phyloP scores from a whole-genome alignment of 1,140 invertebrate species.

The Muscidifurax raptorellus region DNA sequence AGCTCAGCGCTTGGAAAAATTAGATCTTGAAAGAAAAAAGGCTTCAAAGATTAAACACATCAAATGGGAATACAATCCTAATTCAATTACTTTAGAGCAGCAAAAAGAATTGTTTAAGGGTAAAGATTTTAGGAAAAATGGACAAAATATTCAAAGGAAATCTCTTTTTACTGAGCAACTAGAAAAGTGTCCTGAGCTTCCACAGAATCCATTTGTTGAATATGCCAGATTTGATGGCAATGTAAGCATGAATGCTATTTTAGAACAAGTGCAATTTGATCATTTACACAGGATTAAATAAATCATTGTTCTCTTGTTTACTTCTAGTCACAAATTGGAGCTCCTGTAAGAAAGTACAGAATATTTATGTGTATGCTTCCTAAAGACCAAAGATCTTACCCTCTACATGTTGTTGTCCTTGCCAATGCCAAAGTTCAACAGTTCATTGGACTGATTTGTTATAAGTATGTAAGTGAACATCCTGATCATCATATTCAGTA shows the following conservation, averaged over 20 bases:
- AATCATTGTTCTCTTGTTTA: constrained; percentile 44
- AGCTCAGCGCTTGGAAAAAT: constrained; percentile 90
- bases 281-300: background rate
- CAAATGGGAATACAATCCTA: constrained; percentile 83
- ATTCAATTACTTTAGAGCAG: constrained; percentile 77
- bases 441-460: constrained; percentile 95
- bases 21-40: constrained; percentile 90
- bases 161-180: constrained; percentile 85
- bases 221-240: constrained; percentile 95
- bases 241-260: constrained; percentile 70
- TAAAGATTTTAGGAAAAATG: constrained; percentile 74
- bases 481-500: constrained; percentile 78
- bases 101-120: constrained; percentile 82
- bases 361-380: constrained; percentile 93
- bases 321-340: constrained; percentile 81
- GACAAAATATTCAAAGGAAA: constrained; percentile 68
- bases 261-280: background rate
- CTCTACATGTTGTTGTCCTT: constrained; percentile 87
- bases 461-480: constrained; percentile 79
- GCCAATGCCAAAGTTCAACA: constrained; percentile 91
- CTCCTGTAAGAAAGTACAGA: constrained; percentile 85
- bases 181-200: constrained; percentile 83
- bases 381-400: constrained; percentile 87
- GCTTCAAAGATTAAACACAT: constrained; percentile 86
- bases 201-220: constrained; percentile 90